Evolutionary conservation across 1,140 invertebrate genomes (phyloP).

Genomic region (Drosophila kurseongensis): DNA sequence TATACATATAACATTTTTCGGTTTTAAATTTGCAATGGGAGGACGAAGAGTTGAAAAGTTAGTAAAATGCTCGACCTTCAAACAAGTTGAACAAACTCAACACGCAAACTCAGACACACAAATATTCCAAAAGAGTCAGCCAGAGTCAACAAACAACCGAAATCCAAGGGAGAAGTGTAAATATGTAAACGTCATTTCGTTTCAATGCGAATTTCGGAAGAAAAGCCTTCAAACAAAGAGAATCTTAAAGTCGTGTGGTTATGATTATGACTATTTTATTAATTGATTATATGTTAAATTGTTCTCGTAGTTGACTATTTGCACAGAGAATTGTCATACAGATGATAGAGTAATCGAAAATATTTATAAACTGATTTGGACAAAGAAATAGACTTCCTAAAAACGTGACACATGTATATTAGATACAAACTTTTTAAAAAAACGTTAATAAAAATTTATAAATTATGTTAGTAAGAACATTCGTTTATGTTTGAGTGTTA

Average conservation of each 20-base stretch:
- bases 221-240: not conserved
- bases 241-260: not conserved
- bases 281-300: too few species aligned
- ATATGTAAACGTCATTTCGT: slow-evolving; percentile 76
- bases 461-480: too few species aligned
- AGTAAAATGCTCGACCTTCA: slow-evolving; percentile 60
- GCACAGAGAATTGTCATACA: too few species aligned
- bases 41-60: slow-evolving; percentile 14
- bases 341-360: too few species aligned
- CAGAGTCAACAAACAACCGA: slow-evolving; percentile 11
- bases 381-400: too few species aligned
- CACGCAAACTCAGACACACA: not conserved
- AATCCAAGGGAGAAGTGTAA: slow-evolving; percentile 35
- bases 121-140: slow-evolving; percentile 13
- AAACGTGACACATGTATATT: too few species aligned
- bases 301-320: too few species aligned
- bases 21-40: slow-evolving; percentile 18
- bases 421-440: too few species aligned
- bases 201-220: slow-evolving; percentile 12
- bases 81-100: slow-evolving; percentile 59
- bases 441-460: too few species aligned
- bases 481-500: too few species aligned
- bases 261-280: not conserved
- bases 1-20: slow-evolving; percentile 42
- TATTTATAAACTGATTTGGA: too few species aligned